These are phyloP conservation scores for Pelusios castaneus DNA, from an alignment of 2,113 vertebrate species.

Conservation along the genomic window DNA sequence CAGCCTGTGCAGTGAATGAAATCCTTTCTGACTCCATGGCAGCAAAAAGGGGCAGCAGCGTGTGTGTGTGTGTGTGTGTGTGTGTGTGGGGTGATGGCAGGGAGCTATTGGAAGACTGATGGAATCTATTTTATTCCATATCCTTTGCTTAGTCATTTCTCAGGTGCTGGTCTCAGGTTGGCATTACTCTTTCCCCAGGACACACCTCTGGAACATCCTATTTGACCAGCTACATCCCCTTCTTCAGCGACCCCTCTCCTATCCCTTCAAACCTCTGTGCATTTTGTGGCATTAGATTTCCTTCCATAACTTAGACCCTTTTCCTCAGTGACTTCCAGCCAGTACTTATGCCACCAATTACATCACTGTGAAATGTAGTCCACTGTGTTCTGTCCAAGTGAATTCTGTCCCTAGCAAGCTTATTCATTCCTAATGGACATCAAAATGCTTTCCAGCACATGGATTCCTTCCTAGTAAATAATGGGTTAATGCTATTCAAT, in stretches of 20 bases:
- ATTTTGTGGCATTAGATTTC: rapidly evolving
- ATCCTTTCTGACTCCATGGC: not conserved
- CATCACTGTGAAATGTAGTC: no score
- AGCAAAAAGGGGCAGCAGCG: slow-evolving; percentile 1
- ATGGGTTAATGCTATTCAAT: no score
- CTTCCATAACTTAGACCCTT: no score
- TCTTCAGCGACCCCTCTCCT: not conserved
- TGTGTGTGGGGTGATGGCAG: no score
- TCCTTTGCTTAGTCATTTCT: not conserved
- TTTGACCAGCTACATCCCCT: not conserved
- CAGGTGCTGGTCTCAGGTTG: not conserved
- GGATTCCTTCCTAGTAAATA: no score
- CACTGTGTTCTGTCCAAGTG: no score
- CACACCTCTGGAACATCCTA: not conserved
- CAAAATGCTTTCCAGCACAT: no score
- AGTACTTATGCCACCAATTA: no score
- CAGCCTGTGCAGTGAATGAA: rapidly evolving
- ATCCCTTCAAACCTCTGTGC: not conserved
- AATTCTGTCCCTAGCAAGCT: no score
- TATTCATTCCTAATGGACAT: no score
- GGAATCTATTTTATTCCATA: not conserved
- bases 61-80: not conserved
- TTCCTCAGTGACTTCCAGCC: no score
- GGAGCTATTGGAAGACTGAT: not conserved
- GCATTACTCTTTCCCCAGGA: not conserved